Conservation (phyloP, 2,888 invertebrate genomes). For the Chesias legatella region DNA sequence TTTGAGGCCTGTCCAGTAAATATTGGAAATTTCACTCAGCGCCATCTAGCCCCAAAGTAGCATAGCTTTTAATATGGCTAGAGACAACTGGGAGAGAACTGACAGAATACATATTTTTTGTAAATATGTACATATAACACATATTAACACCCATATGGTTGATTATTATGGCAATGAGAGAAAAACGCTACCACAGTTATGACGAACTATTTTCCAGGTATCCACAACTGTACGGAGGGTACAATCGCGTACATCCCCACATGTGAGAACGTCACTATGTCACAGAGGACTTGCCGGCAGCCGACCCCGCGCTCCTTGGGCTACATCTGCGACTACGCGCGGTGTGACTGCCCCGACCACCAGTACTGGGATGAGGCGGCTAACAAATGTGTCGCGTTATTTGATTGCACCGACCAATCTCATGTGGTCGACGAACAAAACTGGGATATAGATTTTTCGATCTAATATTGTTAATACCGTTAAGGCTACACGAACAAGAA, state of each 20-base stretch:
- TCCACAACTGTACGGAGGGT: constrained; percentile 35
- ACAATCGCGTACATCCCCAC: constrained; percentile 34
- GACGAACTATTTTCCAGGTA: constrained; percentile 34
- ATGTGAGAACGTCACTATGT: constrained; percentile 31
- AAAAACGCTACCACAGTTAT: too few relatives aligned
- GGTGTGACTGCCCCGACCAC: constrained; percentile 39
- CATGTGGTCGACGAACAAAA: constrained; percentile 15
- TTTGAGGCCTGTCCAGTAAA: too few relatives aligned
- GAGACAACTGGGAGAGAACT: too few relatives aligned
- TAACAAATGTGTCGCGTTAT: constrained; percentile 32
- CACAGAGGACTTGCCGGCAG: constrained; percentile 39
- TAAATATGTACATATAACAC: too few relatives aligned
- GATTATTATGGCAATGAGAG: too few relatives aligned
- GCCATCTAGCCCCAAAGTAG: too few relatives aligned
- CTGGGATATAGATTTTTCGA: constrained; percentile 4
- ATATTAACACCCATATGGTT: too few relatives aligned
- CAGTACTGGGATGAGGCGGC: constrained; percentile 41
- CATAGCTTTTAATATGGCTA: too few relatives aligned
- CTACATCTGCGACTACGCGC: constrained; percentile 37
- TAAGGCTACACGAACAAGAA: too few relatives aligned
- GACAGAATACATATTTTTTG: too few relatives aligned
- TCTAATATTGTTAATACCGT: constrained; percentile 18
- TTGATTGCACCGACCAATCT: constrained; percentile 38
- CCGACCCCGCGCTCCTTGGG: constrained; percentile 31
- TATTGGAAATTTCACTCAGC: too few relatives aligned